phyloP scores from a whole-genome alignment of 1,140 invertebrate genomes.

The Pteromalus puparum region DNA sequence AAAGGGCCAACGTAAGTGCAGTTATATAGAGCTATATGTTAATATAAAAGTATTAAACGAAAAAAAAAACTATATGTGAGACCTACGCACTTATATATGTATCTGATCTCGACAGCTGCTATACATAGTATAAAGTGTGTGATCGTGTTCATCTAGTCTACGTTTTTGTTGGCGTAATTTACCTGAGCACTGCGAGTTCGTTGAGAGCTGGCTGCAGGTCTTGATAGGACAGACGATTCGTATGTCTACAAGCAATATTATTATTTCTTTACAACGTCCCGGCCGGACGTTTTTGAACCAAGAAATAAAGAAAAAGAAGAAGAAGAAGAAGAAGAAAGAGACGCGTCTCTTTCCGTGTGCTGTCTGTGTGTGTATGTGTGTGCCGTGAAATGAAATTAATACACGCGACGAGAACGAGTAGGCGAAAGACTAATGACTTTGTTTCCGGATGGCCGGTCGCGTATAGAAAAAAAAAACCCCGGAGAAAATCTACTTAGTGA shows the following conservation, averaged over 20 bases:
- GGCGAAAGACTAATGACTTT: background rate
- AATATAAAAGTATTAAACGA: background rate
- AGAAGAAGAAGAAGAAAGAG: background rate
- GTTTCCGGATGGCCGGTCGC: background rate
- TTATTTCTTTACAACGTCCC: conserved; percentile 14
- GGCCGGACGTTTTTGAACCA: background rate
- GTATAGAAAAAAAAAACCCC: background rate
- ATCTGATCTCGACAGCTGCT: background rate
- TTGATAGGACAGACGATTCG: conserved; percentile 84
- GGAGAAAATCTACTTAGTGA: conserved; percentile 29
- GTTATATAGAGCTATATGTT: background rate
- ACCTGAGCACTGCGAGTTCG: conserved; percentile 83
- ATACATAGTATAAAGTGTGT: background rate
- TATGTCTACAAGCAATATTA: conserved; percentile 78
- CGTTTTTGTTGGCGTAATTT: conserved; percentile 64
- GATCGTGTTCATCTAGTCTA: background rate
- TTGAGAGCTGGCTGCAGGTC: conserved; percentile 82
- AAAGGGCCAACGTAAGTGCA: background rate
- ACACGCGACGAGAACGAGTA: background rate
- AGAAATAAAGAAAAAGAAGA: background rate
- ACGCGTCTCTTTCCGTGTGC: background rate
- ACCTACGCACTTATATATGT: background rate
- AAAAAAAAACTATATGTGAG: conserved; percentile 1
- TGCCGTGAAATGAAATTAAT: conserved; percentile 1
- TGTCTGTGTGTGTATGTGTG: background rate